Conservation (phyloP, 2,797 vertebrate species). For the Chiroxiphia lanceolata region DNA sequence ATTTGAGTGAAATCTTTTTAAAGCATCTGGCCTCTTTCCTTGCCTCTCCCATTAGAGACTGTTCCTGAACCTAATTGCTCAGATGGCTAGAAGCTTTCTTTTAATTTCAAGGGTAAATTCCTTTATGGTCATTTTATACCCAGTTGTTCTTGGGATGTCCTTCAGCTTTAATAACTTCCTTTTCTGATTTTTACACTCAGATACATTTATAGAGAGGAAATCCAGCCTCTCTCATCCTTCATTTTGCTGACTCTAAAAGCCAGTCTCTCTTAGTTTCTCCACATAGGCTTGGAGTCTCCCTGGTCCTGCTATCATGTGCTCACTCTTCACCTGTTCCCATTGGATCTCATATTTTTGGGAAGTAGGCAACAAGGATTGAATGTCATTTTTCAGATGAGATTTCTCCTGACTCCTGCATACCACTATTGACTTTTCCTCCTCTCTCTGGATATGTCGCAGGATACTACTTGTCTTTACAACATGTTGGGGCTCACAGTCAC, state of each 20-base stretch:
- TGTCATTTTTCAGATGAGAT: neutral
- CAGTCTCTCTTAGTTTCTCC: neutral
- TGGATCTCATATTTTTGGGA: neutral
- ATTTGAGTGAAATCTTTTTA: constrained; percentile 1
- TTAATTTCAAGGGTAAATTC: neutral
- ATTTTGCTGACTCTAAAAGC: neutral
- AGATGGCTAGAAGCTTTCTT: constrained; percentile 11
- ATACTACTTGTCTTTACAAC: neutral
- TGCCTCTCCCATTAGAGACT: neutral
- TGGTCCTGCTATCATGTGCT: neutral
- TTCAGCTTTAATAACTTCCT: neutral
- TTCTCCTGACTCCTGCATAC: neutral
- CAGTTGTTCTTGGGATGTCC: neutral
- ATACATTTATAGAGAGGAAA: neutral
- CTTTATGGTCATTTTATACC: neutral
- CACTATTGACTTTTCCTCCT: neutral
- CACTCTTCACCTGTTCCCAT: neutral
- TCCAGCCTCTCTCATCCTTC: neutral
- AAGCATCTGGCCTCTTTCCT: neutral
- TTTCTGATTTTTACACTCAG: neutral
- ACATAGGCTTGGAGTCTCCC: neutral
- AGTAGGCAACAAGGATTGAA: neutral
- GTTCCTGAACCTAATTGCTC: neutral
- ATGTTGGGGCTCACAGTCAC: neutral
- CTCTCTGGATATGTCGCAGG: accelerated